Conservation (phyloP, 2,797 vertebrate genomes). For the Melanogrammus aeglefinus region DNA sequence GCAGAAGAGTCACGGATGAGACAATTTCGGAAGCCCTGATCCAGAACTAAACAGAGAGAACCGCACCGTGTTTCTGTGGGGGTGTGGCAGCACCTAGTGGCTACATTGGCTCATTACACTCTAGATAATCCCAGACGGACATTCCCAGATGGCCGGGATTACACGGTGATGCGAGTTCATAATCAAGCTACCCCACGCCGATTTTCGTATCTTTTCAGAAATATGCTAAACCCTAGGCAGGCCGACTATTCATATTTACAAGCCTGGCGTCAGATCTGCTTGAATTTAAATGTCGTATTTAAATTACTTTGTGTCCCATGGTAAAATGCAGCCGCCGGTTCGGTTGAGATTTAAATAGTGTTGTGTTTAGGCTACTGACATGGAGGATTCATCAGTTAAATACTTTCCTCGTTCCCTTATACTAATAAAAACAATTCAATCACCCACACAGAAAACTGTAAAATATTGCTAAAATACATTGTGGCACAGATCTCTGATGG, state of each 20-base stretch:
- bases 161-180: neutral
- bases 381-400: too few species aligned
- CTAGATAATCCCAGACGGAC: neutral
- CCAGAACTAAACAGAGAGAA: neutral
- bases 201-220: slow-evolving; percentile 4
- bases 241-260: neutral
- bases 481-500: too few species aligned
- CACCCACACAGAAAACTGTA: neutral
- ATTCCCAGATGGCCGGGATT: slow-evolving; percentile 28
- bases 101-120: neutral
- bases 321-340: neutral
- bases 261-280: neutral
- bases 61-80: neutral
- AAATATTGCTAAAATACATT: neutral
- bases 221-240: neutral
- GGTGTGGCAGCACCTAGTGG: slow-evolving; percentile 38
- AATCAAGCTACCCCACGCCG: neutral
- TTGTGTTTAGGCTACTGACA: neutral
- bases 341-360: too few species aligned
- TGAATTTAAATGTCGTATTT: neutral
- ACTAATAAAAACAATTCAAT: too few species aligned
- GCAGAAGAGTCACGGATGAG: neutral
- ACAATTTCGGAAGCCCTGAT: neutral
- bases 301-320: neutral
- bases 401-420: too few species aligned